These are phyloP conservation scores for cattle (Bos taurus) DNA, from an alignment of 2,113 vertebrate genomes.

Conservation along the genomic window ARS-UCD2.0 NC_037330.1:75267001-75267500, in stretches of 20 bases:
- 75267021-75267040: fast-evolving
- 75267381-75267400: neutral
- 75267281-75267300: neutral
- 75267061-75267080: neutral
- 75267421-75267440: neutral
- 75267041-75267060: neutral
- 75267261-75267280: neutral
- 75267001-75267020: neutral
- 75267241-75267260: neutral
- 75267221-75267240: neutral
- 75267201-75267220: neutral
- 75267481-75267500: neutral
- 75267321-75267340: neutral
- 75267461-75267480: neutral
- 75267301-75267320: neutral
- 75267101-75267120: neutral
- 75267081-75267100: neutral
- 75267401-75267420: neutral
- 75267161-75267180: fast-evolving
- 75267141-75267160: neutral
- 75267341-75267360: neutral
- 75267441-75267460: neutral
- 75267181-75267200: neutral
- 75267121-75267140: neutral
- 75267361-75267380: neutral